Percentiles rank a stretch among this genome's conserved stretches.
Conservation (phyloP, 2,888 invertebrate species). For the Leptodirus hochenwartii region DNA sequence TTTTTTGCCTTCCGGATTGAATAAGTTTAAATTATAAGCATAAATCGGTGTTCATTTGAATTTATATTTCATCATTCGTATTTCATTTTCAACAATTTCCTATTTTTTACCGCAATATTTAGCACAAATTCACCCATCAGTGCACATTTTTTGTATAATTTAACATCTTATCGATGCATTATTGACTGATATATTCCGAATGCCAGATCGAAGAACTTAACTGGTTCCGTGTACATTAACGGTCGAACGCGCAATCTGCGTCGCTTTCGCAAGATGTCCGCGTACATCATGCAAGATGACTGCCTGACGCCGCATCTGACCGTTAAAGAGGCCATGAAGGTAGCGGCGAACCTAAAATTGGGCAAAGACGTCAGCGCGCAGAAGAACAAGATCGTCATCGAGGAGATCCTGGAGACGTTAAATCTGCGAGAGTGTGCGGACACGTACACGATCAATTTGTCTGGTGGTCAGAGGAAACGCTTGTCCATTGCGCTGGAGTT, state of each 20-base stretch:
- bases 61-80: too few species aligned
- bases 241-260: constrained; percentile 73
- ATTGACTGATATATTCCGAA: constrained; percentile 16
- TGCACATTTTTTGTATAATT: constrained; percentile 3
- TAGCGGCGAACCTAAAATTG: constrained; percentile 83
- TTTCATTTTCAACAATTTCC: too few species aligned
- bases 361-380: constrained; percentile 55
- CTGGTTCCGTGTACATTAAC: constrained; percentile 74
- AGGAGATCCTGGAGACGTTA: constrained; percentile 72
- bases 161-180: not conserved
- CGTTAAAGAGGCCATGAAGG: constrained; percentile 83
- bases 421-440: constrained; percentile 60
- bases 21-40: too few species aligned
- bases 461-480: constrained; percentile 82
- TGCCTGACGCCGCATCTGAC: constrained; percentile 76
- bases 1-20: too few species aligned
- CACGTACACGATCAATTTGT: constrained; percentile 63
- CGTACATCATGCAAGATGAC: constrained; percentile 95
- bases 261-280: constrained; percentile 81
- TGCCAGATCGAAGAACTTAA: constrained; percentile 70
- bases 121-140: too few species aligned
- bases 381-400: constrained; percentile 63
- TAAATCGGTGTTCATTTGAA: too few species aligned
- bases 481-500: constrained; percentile 82
- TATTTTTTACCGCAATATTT: too few species aligned